A percentile compares a stretch with the other conserved stretches of the same genome.
Evolutionary conservation across 2,888 invertebrate genomes (phyloP).

Genomic region (Andrena minutula): DNA sequence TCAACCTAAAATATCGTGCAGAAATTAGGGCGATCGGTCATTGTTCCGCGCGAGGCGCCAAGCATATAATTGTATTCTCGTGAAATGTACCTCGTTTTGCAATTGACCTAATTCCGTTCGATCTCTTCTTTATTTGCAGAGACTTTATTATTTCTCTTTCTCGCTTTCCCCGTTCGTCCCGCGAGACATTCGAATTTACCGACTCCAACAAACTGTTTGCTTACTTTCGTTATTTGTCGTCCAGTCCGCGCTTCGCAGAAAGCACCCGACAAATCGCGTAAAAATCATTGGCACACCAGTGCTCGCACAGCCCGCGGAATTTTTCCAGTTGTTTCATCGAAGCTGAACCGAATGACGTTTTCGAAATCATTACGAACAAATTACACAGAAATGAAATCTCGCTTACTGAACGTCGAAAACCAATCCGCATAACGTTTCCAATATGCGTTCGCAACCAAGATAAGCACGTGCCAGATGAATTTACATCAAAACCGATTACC

Average conservation of each 20-base stretch:
- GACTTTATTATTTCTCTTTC: constrained; percentile 1
- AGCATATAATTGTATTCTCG: constrained; percentile 29
- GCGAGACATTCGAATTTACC: constrained; percentile 32
- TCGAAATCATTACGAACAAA: background rate
- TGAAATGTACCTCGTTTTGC: constrained; percentile 55
- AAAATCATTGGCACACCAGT: background rate
- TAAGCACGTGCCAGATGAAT: background rate
- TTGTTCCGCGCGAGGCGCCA: constrained; percentile 37
- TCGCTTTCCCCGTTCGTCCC: constrained; percentile 2
- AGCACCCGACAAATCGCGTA: background rate
- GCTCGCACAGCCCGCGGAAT: background rate
- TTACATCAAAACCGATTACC: background rate
- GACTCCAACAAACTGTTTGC: constrained; percentile 3
- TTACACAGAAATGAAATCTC: too few species aligned
- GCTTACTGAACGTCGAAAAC: too few species aligned
- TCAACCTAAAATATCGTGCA: constrained; percentile 51
- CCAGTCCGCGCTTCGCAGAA: too few species aligned
- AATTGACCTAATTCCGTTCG: constrained; percentile 59
- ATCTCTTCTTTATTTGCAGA: constrained; percentile 48
- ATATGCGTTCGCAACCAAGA: background rate
- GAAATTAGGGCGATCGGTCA: constrained; percentile 53
- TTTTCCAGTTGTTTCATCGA: background rate
- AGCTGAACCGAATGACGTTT: background rate
- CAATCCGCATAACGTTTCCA: too few species aligned
- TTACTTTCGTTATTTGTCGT: background rate